Evolutionary conservation across 1,140 invertebrate species (phyloP), one percentile per base, ranked within the genome.

Genomic region (Mya arenaria): DNA sequence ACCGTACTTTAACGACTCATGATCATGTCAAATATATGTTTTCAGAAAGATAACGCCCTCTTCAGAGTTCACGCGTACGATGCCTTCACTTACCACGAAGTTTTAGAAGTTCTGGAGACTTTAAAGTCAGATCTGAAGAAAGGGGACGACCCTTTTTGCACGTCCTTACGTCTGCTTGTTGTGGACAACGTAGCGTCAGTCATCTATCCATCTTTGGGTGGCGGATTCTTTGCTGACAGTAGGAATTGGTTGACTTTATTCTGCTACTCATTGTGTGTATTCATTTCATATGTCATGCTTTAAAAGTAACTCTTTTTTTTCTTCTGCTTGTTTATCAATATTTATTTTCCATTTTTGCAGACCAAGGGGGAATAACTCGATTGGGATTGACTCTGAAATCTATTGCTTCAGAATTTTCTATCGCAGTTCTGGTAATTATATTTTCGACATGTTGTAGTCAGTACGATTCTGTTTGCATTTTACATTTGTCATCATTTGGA

Each of bases 131-230:
- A 66, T 10, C 28, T 63, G 39, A 36, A 66, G 36, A n/a, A 28
- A 48, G 32, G n/a, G 10, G 30, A 6, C 2, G 77, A 89, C 36
- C 34, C 30, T 15, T 89, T 86, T 58, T 88, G 84, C 68, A 69
- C 58, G 48, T 44, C 65, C 28, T 41, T 89, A 15, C 86, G 85
- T 63, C 62, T 91, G 41, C 34, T 91, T 8, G 77, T 91, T 13
- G 82, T 90, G 1, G 90, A 91, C 56, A 88, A 83, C 78, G 77
- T 91, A 4, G 74, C 90, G 6, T 71, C 87, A n/a, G 84, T 91
- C 13, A 78, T 90, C 10, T 86, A 89, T 36, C 90, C 90, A 30
- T 65, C 86, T 0, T 74, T 90, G 25, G 89, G 88, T 30, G 88
- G 89, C 41, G 34, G 39, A 41, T n/a, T 41, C 13, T 56, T 73